Base-by-base conservation (phyloP, 1,140 invertebrate genomes). In the Dinoponera quadriceps region DNA sequence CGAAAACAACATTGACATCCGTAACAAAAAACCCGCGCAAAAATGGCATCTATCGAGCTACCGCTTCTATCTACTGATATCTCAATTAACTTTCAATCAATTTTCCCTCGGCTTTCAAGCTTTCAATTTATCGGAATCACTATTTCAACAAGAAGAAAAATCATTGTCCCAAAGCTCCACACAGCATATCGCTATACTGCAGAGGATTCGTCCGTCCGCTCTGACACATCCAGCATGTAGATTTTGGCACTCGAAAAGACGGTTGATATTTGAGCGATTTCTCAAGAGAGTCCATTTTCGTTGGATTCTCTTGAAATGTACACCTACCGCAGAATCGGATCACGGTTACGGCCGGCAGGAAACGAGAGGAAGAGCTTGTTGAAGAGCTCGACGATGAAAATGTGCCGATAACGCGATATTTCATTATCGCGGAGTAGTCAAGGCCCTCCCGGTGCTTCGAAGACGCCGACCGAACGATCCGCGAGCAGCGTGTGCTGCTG, bases 401-500 rank as follows among this genome's bases (percentile, higher is more conserved):
- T n/a, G 20, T 25, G 14, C 14, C 54, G 75, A 80, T 57, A 71
- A 80, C 54, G 11, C 33, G 75, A 80, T 80, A 80, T 80, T 80
- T 80, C 38, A 80, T 80, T 54, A 71, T 78, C 14, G 51, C 38
- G 38, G 18, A 80, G 33, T 33, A 57, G 51, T 80, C 75, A 51
- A 22, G 51, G 75, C 69, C 75, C 75, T 57, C 65, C 75, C 65
- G 11, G 38, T 44, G 75, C 65, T 16, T 80, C 33, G 75, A 78
- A 78, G 29, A 22, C 51, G 38, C 65, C 75, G 75, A 69, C 65
- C 75, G 75, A 69, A 69, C 69, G 75, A 68, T 65, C 44, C 38
- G 18, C 11, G 60, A 69, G 51, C 38, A 44, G 7, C 7, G 38
- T 44, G 3, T 44, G 65, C 75, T 33, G 51, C 75, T 71, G 51